phyloP scores from a whole-genome alignment of 2,888 invertebrate species.

The Didymodactylos carnosus region DNA sequence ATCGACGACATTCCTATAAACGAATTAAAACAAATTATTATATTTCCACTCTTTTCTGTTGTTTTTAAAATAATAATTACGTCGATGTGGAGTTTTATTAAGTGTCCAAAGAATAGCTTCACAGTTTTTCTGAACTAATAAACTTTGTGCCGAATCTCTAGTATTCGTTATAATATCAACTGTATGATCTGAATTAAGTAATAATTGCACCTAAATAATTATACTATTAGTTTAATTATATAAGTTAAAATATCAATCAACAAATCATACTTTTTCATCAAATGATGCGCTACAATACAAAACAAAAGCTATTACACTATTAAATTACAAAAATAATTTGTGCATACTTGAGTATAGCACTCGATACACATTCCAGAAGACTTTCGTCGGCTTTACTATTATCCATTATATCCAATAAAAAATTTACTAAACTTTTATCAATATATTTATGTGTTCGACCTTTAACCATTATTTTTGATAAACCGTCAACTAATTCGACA shows the following conservation, averaged over 20 bases:
- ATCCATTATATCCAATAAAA: neutral
- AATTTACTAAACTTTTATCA: neutral
- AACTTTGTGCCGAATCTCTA: neutral
- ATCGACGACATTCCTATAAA: neutral
- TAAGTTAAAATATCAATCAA: too few species aligned
- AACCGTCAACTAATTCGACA: neutral
- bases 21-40: too few species aligned
- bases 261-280: neutral
- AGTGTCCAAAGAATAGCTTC: neutral
- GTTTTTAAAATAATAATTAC: too few species aligned
- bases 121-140: neutral
- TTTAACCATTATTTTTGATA: neutral
- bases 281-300: too few species aligned
- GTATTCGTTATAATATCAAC: neutral
- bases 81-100: neutral
- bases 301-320: too few species aligned
- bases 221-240: too few species aligned
- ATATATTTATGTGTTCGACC: neutral
- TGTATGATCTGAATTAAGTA: neutral
- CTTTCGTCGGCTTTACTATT: neutral
- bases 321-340: too few species aligned
- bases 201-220: too few species aligned
- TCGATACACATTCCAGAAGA: neutral
- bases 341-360: neutral
- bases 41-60: too few species aligned